Evolutionary conservation across 2,888 invertebrate genomes (phyloP).

Genomic region (Agapostemon virescens): DNA sequence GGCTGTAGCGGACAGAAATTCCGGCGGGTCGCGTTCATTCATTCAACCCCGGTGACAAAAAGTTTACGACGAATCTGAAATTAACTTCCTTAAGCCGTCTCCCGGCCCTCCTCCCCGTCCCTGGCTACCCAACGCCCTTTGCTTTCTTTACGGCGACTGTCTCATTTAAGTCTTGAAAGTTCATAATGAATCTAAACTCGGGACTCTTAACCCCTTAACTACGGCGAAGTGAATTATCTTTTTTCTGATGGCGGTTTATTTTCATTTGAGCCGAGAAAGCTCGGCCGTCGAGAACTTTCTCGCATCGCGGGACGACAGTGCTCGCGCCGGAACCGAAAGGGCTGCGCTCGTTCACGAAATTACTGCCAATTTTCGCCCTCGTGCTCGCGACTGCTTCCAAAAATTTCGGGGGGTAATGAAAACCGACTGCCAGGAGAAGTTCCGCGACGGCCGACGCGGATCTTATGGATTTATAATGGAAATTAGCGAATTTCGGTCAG

Average conservation of each 20-base stretch:
- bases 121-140: background rate
- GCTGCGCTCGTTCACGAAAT: background rate
- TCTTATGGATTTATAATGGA: background rate
- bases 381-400: background rate
- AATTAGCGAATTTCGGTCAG: too few species aligned
- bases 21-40: slow-evolving; percentile 24
- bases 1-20: background rate
- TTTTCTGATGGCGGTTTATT: slow-evolving; percentile 44
- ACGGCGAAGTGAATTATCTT: slow-evolving; percentile 46
- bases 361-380: background rate
- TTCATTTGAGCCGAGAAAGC: slow-evolving; percentile 22
- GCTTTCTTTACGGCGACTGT: slow-evolving; percentile 46
- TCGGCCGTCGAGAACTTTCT: slow-evolving; percentile 16
- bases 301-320: background rate
- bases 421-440: too few species aligned
- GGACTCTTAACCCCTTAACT: slow-evolving; percentile 41
- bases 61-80: slow-evolving; percentile 43
- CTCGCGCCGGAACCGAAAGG: background rate
- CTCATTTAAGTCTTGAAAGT: slow-evolving; percentile 50
- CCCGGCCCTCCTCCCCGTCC: background rate
- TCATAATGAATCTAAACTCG: slow-evolving; percentile 54
- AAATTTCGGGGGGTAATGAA: too few species aligned
- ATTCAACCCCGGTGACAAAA: slow-evolving; percentile 29
- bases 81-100: slow-evolving; percentile 33
- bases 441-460: background rate